Evolutionary conservation across 2,888 invertebrate species (phyloP).

Genomic region (Tenodera sinensis): DNA sequence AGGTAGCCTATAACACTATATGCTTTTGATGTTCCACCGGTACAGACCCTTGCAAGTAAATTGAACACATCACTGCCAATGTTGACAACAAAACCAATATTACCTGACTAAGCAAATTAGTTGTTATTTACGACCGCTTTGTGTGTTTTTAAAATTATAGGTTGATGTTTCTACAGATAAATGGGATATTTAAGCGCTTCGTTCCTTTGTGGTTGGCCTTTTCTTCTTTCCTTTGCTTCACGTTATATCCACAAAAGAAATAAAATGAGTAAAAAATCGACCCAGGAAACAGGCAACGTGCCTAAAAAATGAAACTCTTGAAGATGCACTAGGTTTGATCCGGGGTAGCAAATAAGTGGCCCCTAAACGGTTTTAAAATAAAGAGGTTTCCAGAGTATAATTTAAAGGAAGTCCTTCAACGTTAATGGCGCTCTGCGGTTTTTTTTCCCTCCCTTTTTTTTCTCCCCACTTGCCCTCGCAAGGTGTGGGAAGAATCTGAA

Average conservation of each 20-base stretch:
- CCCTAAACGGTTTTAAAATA: background rate
- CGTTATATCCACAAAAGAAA: background rate
- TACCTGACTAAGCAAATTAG: background rate
- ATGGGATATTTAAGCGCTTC: background rate
- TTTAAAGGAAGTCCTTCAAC: background rate
- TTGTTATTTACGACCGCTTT: background rate
- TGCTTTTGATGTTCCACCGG: too few relatives aligned
- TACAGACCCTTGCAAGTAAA: background rate
- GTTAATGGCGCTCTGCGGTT: background rate
- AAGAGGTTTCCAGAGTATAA: constrained; percentile 7
- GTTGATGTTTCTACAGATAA: background rate
- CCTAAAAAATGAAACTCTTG: background rate
- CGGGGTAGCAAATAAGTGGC: background rate
- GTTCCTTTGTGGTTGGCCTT: background rate
- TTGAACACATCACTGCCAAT: background rate
- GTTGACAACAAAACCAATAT: background rate
- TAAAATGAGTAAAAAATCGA: background rate
- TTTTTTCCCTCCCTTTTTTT: background rate
- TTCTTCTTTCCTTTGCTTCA: background rate
- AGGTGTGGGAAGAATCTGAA: background rate
- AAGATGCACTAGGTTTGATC: background rate
- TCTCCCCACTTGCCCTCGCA: background rate
- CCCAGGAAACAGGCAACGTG: background rate
- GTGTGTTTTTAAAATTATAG: background rate
- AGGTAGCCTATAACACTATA: too few relatives aligned